phyloP scores from a whole-genome alignment of 2,797 vertebrate species.

The Austrolebias charrua region DNA sequence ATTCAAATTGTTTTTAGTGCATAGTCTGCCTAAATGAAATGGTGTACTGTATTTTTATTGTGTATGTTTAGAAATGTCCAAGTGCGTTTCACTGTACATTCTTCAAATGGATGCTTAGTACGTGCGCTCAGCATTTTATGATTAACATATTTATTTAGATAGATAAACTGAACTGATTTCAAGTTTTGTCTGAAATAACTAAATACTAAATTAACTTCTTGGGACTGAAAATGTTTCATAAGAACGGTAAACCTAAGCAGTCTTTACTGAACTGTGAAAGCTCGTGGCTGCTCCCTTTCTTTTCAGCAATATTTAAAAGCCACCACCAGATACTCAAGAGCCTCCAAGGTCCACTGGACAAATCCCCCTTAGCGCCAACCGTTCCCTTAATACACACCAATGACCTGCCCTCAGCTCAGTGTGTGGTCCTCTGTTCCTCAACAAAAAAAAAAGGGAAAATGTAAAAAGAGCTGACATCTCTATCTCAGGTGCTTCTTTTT shows the following conservation, averaged over 20 bases:
- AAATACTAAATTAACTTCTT: neutral
- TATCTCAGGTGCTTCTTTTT: constrained; percentile 38
- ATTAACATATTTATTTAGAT: too few species aligned
- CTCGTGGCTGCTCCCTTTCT: constrained; percentile 16
- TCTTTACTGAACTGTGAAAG: constrained; percentile 21
- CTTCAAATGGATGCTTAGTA: too few species aligned
- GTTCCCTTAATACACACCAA: constrained; percentile 56
- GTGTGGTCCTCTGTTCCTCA: constrained; percentile 72
- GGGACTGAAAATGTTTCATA: neutral
- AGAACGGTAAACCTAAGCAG: constrained; percentile 21
- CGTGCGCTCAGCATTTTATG: too few species aligned
- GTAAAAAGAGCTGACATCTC: constrained; percentile 40
- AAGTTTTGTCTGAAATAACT: neutral
- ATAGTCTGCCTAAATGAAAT: too few species aligned
- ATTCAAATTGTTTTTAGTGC: too few species aligned
- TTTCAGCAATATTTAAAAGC: constrained; percentile 33
- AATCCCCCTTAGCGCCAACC: constrained; percentile 61
- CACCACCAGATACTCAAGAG: constrained; percentile 40
- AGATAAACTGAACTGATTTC: too few species aligned
- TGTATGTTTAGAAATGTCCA: too few species aligned
- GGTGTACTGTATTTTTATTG: too few species aligned
- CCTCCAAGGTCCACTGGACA: constrained; percentile 76
- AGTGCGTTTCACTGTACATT: too few species aligned
- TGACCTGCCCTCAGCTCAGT: constrained; percentile 53
- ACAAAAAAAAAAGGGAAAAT: constrained; percentile 45